Percentiles rank a stretch among this genome's conserved stretches.
phyloP scores from a whole-genome alignment of 2,797 vertebrate genomes.

The Tachyglossus aculeatus region DNA sequence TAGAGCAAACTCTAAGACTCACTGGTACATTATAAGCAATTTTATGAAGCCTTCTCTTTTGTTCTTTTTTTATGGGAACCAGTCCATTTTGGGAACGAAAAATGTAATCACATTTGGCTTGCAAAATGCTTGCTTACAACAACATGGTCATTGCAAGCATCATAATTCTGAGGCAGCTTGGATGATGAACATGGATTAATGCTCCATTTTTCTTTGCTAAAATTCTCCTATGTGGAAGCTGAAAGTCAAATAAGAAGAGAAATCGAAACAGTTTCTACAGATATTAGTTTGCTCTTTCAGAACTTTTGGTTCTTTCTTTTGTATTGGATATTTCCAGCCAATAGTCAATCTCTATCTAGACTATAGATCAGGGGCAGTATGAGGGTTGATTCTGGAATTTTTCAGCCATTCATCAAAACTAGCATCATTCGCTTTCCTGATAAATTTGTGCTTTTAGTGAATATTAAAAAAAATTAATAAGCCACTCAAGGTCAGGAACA shows the following conservation, averaged over 20 bases:
- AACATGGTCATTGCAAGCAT: conserved; percentile 1
- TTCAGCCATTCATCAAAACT: too few species aligned
- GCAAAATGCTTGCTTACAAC: neutral
- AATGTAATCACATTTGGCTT: conserved; percentile 11
- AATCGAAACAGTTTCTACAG: conserved; percentile 38
- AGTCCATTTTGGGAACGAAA: conserved; percentile 16
- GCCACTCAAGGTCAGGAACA: too few species aligned
- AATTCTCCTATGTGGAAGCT: neutral
- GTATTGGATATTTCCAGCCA: too few species aligned
- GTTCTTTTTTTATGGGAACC: conserved; percentile 8
- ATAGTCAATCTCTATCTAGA: too few species aligned
- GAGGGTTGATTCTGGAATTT: too few species aligned
- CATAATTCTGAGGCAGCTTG: conserved; percentile 9
- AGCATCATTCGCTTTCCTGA: too few species aligned
- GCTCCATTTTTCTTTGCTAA: conserved; percentile 27
- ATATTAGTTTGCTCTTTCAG: too few species aligned
- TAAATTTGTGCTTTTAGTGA: too few species aligned
- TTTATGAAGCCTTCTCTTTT: conserved; percentile 36
- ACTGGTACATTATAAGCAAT: neutral
- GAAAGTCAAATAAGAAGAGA: neutral
- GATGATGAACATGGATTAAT: neutral
- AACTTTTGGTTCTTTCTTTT: too few species aligned
- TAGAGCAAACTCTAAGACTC: neutral
- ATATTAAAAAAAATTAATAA: too few species aligned
- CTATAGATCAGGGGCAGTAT: too few species aligned